Evolutionary conservation across 2,113 vertebrate genomes (phyloP).

Genomic region (Siniperca knerii): DNA sequence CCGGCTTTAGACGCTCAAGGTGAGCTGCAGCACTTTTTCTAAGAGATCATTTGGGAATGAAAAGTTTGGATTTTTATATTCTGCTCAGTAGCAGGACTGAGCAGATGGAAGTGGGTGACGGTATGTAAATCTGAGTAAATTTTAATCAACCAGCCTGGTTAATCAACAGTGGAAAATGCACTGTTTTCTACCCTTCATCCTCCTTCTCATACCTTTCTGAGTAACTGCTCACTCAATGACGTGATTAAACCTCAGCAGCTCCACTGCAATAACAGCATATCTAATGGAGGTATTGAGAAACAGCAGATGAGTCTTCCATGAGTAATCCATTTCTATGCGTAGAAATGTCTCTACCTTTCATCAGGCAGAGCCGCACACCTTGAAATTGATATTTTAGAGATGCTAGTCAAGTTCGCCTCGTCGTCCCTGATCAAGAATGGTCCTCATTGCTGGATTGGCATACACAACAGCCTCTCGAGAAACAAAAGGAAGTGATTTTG

Average conservation of each 20-base stretch:
- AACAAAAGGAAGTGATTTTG: constrained; percentile 41
- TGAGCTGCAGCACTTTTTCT: constrained; percentile 62
- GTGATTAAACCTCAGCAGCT: constrained; percentile 51
- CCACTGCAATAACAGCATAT: constrained; percentile 46
- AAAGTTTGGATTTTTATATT: not conserved
- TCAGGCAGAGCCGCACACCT: constrained; percentile 64
- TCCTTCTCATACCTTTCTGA: constrained; percentile 16
- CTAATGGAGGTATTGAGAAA: constrained; percentile 59
- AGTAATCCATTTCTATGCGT: constrained; percentile 67
- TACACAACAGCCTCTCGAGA: constrained; percentile 26
- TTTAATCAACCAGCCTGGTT: constrained; percentile 41
- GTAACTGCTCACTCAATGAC: constrained; percentile 15
- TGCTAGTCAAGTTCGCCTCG: constrained; percentile 43
- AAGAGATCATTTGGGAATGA: not conserved
- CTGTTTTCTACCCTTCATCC: constrained; percentile 28
- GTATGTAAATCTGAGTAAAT: constrained; percentile 13
- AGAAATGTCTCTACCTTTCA: constrained; percentile 69
- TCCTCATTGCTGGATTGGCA: constrained; percentile 15
- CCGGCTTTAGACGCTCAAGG: constrained; percentile 92
- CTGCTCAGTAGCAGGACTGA: not conserved
- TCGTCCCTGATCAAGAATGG: constrained; percentile 19
- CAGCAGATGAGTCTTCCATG: constrained; percentile 66
- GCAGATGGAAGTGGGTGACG: constrained; percentile 32
- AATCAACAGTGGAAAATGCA: constrained; percentile 19
- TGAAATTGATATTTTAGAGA: constrained; percentile 77